Conservation (phyloP, 2,888 invertebrate species). For the Drosophila formosana region DNA sequence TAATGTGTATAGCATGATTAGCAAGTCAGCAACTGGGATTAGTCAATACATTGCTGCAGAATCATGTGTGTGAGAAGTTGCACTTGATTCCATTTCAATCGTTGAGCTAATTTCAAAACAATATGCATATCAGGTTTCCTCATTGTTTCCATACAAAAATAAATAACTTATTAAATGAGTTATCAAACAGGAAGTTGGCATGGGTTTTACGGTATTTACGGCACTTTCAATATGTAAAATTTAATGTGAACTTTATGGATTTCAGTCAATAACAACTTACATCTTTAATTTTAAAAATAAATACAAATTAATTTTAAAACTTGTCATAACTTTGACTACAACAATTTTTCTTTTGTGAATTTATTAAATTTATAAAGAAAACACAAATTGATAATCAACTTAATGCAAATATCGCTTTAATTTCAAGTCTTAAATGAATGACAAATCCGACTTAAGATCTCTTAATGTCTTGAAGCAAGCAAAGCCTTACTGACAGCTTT, state of each 20-base stretch:
- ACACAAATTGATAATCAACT: too few species aligned
- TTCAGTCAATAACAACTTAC: not conserved
- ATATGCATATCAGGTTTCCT: conserved; percentile 4
- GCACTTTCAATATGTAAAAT: not conserved
- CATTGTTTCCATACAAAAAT: not conserved
- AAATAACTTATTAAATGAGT: not conserved
- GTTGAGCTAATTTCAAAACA: conserved; percentile 13
- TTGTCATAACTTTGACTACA: too few species aligned
- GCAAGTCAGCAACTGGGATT: conserved; percentile 45
- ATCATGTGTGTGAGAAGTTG: conserved; percentile 41
- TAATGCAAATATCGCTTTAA: too few species aligned
- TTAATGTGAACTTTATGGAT: not conserved
- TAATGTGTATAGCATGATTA: conserved; percentile 60
- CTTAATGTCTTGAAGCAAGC: not conserved
- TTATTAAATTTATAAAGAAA: too few species aligned
- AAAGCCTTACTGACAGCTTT: not conserved
- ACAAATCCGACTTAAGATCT: too few species aligned
- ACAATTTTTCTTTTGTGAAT: too few species aligned
- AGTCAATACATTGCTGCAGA: conserved; percentile 51
- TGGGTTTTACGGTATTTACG: not conserved
- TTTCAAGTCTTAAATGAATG: too few species aligned
- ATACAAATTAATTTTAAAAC: too few species aligned
- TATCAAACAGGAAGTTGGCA: not conserved
- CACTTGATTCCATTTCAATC: conserved; percentile 5
- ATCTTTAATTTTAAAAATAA: too few species aligned